A percentile compares a stretch with the other conserved stretches of the same genome.
Conservation (phyloP, 1,140 invertebrate species). For the Pectinophora gossypiella region DNA sequence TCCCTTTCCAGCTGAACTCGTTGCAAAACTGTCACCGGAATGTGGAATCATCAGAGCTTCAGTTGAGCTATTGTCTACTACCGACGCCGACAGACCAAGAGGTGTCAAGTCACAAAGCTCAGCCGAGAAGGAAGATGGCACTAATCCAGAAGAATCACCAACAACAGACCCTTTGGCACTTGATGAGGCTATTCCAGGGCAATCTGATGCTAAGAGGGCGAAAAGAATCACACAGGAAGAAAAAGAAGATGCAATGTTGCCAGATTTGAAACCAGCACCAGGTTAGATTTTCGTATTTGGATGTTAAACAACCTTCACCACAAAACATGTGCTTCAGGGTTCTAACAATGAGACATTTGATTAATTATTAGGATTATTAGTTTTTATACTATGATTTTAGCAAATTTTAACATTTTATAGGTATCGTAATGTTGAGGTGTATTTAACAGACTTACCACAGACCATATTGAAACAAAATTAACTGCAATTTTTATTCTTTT, state of each 20-base stretch:
- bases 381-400: no score
- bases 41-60: slow-evolving; percentile 80
- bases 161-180: background rate
- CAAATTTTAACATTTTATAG: no score
- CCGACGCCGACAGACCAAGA: slow-evolving; percentile 78
- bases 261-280: slow-evolving; percentile 85
- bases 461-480: no score
- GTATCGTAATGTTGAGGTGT: no score
- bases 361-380: no score
- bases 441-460: no score
- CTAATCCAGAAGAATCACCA: slow-evolving; percentile 40
- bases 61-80: slow-evolving; percentile 81
- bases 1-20: slow-evolving; percentile 43
- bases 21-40: slow-evolving; percentile 77
- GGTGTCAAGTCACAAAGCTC: slow-evolving; percentile 47
- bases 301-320: no score
- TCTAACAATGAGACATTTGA: no score
- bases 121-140: slow-evolving; percentile 14
- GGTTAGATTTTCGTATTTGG: slow-evolving; percentile 43
- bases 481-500: slow-evolving; percentile 18
- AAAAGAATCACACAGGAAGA: slow-evolving; percentile 70
- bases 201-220: slow-evolving; percentile 46
- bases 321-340: no score
- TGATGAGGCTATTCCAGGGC: slow-evolving; percentile 40
- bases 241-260: slow-evolving; percentile 85